These are phyloP conservation scores for Melanotus villosus DNA, from an alignment of 2,888 invertebrate species.

Conservation along the genomic window DNA sequence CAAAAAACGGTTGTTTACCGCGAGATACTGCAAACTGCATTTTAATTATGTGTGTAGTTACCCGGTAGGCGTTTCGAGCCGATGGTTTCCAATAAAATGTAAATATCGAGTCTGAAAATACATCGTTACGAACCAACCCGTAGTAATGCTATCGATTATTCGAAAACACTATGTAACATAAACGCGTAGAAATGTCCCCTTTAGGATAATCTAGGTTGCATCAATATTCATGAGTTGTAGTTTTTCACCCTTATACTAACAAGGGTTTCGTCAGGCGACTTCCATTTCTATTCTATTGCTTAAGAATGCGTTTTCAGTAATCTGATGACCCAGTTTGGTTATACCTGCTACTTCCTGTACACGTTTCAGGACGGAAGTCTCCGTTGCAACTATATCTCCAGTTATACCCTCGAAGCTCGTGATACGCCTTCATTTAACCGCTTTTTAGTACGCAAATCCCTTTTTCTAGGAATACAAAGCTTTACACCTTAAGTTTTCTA, in stretches of 20 bases:
- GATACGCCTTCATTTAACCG: slow-evolving; percentile 17
- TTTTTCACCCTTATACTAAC: slow-evolving; percentile 26
- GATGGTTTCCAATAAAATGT: too few relatives aligned
- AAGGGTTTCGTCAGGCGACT: slow-evolving; percentile 22
- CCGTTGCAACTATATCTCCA: slow-evolving; percentile 24
- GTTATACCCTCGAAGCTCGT: slow-evolving; percentile 5
- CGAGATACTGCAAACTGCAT: too few relatives aligned
- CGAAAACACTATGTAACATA: background rate
- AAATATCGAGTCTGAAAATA: too few relatives aligned
- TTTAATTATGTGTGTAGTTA: too few relatives aligned
- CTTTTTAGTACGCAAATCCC: background rate
- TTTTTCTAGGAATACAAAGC: background rate
- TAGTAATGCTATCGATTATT: background rate
- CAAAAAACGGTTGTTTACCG: too few relatives aligned
- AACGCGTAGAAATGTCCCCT: slow-evolving; percentile 10
- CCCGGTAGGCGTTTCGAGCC: too few relatives aligned
- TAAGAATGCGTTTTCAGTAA: slow-evolving; percentile 16
- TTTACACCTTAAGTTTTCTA: background rate
- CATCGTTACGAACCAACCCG: too few relatives aligned
- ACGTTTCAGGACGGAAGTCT: slow-evolving; percentile 31
- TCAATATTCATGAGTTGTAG: slow-evolving; percentile 32
- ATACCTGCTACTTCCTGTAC: slow-evolving; percentile 32
- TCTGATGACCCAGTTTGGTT: slow-evolving; percentile 37
- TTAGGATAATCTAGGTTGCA: slow-evolving; percentile 32
- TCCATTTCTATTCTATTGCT: slow-evolving; percentile 35